Evolutionary conservation across 2,113 vertebrate genomes (phyloP), one percentile per base, ranked within the genome.

Genomic region (Burhinus bistriatus): DNA sequence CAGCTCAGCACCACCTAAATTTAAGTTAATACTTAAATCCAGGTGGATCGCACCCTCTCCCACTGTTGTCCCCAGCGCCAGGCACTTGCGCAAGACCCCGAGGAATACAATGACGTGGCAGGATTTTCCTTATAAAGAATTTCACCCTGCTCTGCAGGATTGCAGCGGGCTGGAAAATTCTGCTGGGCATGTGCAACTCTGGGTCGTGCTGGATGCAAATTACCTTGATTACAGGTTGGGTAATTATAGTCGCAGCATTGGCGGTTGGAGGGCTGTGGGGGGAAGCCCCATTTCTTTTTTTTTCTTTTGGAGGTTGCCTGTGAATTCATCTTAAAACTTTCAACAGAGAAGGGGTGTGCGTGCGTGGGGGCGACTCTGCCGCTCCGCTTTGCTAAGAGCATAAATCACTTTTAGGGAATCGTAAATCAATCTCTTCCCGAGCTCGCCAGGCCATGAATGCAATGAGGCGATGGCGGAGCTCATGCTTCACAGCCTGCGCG

Each of bases 181-280:
- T 65, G 87, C 87, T 18, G 81, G 90, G 92, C 88, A 94, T 91
- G 93, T 90, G 89, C 83, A 92, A 92, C 96, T 52, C 92, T 97
- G 93, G 97, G 97, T 98, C 96, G 90, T 94, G 97, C 96, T 97
- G 97, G 98, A 97, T 97, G 94, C 94, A 96, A 94, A 95, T 75
- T 96, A 95, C 13, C 92, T 81, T 98, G 98, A 98, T 98, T 98
- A 98, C 83, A 98, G 98, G 97, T 93, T 98, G 91, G 89, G 95
- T 98, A 98, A 98, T 98, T 98, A 98, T 78, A 98, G 95, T 71
- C 81, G 91, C 97, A 89, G 89, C 57, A 12, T 34, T 18, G 92
- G 86, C 55, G 42, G 89, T 78, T 93, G 87, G 83, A 95, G 81
- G 57, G 90, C 73, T 71, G 83, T 3, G 51, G 9, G 71, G 77